A percentile compares a stretch with the other conserved stretches of the same genome.
Conservation (phyloP, 2,797 vertebrate species). For the Euthynnus affinis region DNA sequence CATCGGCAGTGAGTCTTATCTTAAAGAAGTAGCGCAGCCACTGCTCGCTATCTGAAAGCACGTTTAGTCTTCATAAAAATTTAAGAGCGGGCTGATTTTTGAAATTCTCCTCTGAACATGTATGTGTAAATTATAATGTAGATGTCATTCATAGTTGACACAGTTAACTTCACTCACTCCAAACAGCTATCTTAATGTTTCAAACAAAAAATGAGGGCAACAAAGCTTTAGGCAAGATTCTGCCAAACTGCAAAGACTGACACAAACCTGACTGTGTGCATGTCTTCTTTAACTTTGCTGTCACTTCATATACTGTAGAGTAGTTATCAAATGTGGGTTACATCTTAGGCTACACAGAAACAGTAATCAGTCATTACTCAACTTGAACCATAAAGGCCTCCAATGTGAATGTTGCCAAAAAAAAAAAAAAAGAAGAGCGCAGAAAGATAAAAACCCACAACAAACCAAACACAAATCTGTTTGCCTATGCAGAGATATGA, state of each 20-base stretch:
- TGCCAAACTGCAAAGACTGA: neutral
- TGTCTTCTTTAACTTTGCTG: neutral
- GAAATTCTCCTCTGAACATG: no score
- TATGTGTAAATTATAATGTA: no score
- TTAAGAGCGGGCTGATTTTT: no score
- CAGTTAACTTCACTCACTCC: no score
- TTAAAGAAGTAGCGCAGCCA: no score
- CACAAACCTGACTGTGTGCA: neutral
- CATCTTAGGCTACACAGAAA: neutral
- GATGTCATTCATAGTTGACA: no score
- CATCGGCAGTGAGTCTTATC: no score
- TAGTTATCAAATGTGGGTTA: neutral
- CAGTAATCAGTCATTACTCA: neutral
- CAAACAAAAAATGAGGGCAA: no score
- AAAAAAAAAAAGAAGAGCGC: neutral
- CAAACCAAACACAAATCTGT: neutral
- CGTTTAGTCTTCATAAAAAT: no score
- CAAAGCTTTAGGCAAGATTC: no score
- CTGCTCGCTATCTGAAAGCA: no score
- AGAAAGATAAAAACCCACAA: conserved; percentile 7
- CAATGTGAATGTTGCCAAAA: neutral
- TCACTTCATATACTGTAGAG: neutral
- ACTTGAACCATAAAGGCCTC: neutral
- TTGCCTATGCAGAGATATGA: neutral
- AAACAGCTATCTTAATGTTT: no score